Conservation (phyloP, 1,140 invertebrate genomes). For the Sycophila sp. region DNA sequence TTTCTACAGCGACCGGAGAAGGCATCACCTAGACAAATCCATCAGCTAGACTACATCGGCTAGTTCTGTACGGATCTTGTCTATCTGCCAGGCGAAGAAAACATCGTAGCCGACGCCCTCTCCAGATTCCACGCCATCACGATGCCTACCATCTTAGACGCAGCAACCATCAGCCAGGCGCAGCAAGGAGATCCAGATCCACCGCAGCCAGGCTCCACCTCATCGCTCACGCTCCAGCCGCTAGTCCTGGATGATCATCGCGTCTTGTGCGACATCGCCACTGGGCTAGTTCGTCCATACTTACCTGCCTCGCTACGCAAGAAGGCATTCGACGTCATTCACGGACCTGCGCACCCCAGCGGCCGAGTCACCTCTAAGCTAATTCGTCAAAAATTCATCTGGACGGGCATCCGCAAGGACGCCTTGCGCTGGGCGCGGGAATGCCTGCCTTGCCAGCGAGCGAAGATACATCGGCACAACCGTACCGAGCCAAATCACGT, state of each 20-base stretch:
- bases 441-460: constrained; percentile 42
- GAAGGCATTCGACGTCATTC: not conserved
- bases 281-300: not conserved
- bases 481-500: not conserved
- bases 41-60: too few species aligned
- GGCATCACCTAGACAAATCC: constrained; percentile 37
- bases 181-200: constrained; percentile 35
- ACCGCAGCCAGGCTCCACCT: not conserved
- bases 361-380: not conserved
- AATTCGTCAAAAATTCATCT: constrained; percentile 17
- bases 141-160: constrained; percentile 16
- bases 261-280: not conserved
- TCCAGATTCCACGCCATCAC: constrained; percentile 35
- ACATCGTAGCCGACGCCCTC: constrained; percentile 47
- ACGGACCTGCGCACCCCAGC: not conserved
- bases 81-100: constrained; percentile 43
- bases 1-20: constrained; percentile 39
- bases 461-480: constrained; percentile 43
- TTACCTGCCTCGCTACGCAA: not conserved
- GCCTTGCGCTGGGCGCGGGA: constrained; percentile 16
- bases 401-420: constrained; percentile 37
- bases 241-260: not conserved
- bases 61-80: constrained; percentile 45
- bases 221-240: not conserved
- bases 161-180: constrained; percentile 32